Conservation (phyloP, 2,797 vertebrate genomes). For the Sebastes minor region DNA sequence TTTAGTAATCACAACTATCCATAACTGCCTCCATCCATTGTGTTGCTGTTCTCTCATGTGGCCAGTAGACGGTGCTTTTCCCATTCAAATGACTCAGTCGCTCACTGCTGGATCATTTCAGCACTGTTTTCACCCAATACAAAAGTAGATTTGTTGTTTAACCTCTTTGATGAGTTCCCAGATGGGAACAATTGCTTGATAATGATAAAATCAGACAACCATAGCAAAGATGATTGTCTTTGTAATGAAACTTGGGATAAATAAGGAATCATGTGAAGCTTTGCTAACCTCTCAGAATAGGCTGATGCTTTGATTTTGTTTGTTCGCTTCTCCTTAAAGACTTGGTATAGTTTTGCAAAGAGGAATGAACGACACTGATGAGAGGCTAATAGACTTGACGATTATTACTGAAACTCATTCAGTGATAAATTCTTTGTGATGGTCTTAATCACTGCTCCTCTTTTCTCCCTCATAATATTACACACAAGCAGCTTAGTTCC, state of each 20-base stretch:
- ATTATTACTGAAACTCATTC: conserved; percentile 20
- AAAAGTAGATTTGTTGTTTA: conserved; percentile 70
- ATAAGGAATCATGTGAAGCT: conserved; percentile 61
- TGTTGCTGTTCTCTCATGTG: conserved; percentile 48
- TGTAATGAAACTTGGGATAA: conserved; percentile 70
- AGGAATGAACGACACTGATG: conserved; percentile 24
- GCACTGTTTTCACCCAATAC: conserved; percentile 53
- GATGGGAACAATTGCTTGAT: conserved; percentile 66
- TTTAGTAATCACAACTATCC: neutral
- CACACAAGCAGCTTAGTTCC: neutral
- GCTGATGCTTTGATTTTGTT: conserved; percentile 37
- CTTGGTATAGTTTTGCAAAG: conserved; percentile 7
- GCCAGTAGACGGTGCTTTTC: conserved; percentile 79
- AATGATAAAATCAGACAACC: conserved; percentile 76
- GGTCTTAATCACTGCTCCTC: neutral
- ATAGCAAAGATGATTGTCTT: conserved; percentile 72
- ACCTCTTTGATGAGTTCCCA: conserved; percentile 76
- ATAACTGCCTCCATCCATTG: neutral
- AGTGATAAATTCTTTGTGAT: conserved; percentile 16
- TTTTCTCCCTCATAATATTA: neutral
- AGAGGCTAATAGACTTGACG: conserved; percentile 19
- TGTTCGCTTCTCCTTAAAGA: conserved; percentile 32
- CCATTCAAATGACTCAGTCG: conserved; percentile 65
- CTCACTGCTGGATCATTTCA: conserved; percentile 42
- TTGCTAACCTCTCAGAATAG: conserved; percentile 41